Percentiles rank a stretch among this genome's conserved stretches.
These are phyloP conservation scores for Myotis findleyi DNA, from an alignment of 2,797 vertebrate genomes.

Conservation along the genomic window DNA sequence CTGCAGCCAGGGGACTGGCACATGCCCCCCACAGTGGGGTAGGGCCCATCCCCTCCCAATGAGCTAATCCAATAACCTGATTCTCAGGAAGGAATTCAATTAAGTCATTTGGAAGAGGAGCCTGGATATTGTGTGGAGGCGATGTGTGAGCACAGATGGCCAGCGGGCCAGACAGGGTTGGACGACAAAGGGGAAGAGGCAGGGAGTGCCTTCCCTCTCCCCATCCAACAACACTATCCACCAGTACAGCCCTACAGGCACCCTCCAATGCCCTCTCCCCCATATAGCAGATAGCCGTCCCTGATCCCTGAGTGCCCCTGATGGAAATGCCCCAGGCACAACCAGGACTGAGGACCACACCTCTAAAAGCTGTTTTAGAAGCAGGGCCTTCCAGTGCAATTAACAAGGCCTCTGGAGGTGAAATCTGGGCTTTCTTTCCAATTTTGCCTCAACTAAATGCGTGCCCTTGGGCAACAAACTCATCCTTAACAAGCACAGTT, in stretches of 20 bases:
- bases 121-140: not conserved
- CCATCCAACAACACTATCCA: not conserved
- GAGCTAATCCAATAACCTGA: not conserved
- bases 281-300: not conserved
- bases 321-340: not conserved
- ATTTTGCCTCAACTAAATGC: not conserved
- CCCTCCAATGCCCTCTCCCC: slow-evolving; percentile 32
- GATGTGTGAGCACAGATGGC: not conserved
- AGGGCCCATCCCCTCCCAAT: not conserved
- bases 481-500: not conserved
- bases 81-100: not conserved
- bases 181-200: not conserved
- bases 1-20: not conserved
- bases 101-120: not conserved
- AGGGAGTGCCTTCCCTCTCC: not conserved
- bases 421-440: not conserved
- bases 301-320: not conserved
- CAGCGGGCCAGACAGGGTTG: not conserved
- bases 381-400: not conserved
- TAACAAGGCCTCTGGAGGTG: not conserved
- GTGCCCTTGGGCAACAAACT: not conserved
- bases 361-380: not conserved
- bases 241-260: no score
- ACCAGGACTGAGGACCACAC: not conserved
- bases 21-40: rapidly evolving